Evolutionary conservation across 2,113 vertebrate species (phyloP), one percentile per base, ranked within the genome.

Genomic region (Grallaria varia): DNA sequence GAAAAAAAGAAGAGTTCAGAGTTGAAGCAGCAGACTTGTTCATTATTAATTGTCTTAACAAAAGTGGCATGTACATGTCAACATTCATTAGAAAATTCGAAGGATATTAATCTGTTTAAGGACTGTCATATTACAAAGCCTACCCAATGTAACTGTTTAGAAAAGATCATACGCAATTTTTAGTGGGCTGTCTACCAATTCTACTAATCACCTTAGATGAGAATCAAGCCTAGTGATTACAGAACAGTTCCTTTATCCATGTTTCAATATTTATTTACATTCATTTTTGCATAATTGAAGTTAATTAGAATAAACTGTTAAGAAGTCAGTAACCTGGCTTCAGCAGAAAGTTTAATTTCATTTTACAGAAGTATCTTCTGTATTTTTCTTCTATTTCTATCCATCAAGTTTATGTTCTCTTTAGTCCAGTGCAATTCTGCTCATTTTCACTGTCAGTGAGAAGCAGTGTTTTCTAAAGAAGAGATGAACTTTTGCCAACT

Each of bases 21-120:
- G 15, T 27, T 88, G 76, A 83, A 94, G 25, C 13, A 85, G 10
- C 56, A 93, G 33, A 93, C 49, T 87, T 62, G 81, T 81, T 78
- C 53, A 75, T 96, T 97, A 89, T 95, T 94, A 96, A 93, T 86
- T 89, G 76, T 39, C 72, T 79, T 90, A 53, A 87, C 31, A 94
- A 88, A 72, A 90, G 8, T 79, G 82, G 33, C 31, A 90, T 50
- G 30, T 68, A 79, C 30, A 24, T 77, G 50, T 97, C 96, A 84
- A 89, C 40, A 78, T 89, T 73, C 49, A 96, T 97, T 92, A 93
- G 44, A 84, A 75, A 83, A 59, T 59, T 83, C 82, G 87, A 95
- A 85, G 67, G 33, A 28, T 81, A 69, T 84, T 89, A 86, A 88
- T 84, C 93, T 91, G 30, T 92, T 95, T 85, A 74, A 95, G 30